These are phyloP conservation scores for Lepidocyrtoides sp. DNA, from an alignment of 2,888 invertebrate genomes.

Conservation along the genomic window DNA sequence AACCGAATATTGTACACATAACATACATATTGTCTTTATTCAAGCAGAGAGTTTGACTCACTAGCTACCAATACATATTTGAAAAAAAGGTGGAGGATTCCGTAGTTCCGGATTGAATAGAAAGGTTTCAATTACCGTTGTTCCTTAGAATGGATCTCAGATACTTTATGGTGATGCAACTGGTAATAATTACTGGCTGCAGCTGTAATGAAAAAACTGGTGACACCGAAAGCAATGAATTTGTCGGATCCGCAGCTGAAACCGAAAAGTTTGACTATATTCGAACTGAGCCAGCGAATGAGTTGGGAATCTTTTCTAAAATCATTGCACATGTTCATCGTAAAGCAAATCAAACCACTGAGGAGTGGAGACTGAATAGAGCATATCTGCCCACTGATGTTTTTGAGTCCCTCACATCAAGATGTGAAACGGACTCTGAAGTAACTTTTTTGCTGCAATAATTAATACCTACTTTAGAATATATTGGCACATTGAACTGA, in stretches of 20 bases:
- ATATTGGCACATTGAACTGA: too few species aligned
- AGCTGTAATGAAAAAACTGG: neutral
- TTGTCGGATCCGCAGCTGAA: too few species aligned
- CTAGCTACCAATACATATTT: too few species aligned
- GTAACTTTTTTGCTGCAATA: too few species aligned
- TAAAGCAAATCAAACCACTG: slow-evolving; percentile 46
- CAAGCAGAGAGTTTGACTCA: too few species aligned
- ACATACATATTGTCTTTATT: too few species aligned
- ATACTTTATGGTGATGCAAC: neutral
- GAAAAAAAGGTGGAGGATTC: too few species aligned
- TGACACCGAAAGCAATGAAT: neutral
- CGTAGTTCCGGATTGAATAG: too few species aligned
- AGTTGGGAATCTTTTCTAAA: slow-evolving; percentile 56
- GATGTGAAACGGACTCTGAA: slow-evolving; percentile 4
- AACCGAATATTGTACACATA: too few species aligned
- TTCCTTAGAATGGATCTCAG: neutral
- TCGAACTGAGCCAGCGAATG: slow-evolving; percentile 55
- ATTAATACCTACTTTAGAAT: too few species aligned
- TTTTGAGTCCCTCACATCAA: slow-evolving; percentile 21
- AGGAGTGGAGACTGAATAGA: slow-evolving; percentile 53
- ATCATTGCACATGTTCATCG: slow-evolving; percentile 44
- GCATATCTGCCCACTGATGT: slow-evolving; percentile 45
- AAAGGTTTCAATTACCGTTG: too few species aligned
- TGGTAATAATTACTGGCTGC: neutral
- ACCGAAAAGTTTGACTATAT: slow-evolving; percentile 51